Evolutionary conservation across 2,113 vertebrate species (phyloP).

Genomic region (Pyxicephalus adspersus): DNA sequence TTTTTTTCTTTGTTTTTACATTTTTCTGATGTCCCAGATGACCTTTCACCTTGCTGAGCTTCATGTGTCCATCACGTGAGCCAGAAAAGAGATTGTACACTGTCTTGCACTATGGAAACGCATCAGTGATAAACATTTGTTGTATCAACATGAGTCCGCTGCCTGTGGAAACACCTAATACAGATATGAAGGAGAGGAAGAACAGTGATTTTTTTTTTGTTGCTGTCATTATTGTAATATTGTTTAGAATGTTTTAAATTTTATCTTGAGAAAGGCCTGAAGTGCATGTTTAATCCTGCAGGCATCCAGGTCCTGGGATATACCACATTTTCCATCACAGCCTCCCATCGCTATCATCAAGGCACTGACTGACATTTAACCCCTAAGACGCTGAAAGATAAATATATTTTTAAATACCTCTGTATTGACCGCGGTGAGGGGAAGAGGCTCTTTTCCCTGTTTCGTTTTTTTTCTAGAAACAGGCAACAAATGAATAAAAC

Average conservation of each 20-base stretch:
- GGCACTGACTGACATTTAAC: neutral
- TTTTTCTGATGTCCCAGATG: conserved; percentile 63
- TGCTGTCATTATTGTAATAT: neutral
- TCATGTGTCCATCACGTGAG: conserved; percentile 52
- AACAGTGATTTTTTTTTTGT: neutral
- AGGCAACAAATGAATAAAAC: conserved; percentile 7
- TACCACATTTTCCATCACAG: neutral
- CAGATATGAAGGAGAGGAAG: conserved; percentile 25
- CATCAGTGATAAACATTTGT: conserved; percentile 66
- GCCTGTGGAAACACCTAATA: conserved; percentile 47
- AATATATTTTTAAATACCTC: neutral
- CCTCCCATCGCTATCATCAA: neutral
- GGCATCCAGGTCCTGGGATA: neutral
- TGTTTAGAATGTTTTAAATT: neutral
- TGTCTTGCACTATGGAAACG: conserved; percentile 61
- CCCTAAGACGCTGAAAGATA: neutral
- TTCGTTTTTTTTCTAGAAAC: neutral
- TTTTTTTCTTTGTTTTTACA: neutral
- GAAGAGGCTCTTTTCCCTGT: neutral
- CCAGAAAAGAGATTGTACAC: conserved; percentile 54
- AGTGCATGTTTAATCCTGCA: neutral
- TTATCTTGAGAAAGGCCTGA: conserved; percentile 41
- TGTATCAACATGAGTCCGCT: conserved; percentile 72
- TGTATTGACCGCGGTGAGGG: neutral
- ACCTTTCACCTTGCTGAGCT: conserved; percentile 59